Base-by-base conservation (phyloP, 2,113 vertebrate genomes). In the Haliaeetus leucogaster region DNA sequence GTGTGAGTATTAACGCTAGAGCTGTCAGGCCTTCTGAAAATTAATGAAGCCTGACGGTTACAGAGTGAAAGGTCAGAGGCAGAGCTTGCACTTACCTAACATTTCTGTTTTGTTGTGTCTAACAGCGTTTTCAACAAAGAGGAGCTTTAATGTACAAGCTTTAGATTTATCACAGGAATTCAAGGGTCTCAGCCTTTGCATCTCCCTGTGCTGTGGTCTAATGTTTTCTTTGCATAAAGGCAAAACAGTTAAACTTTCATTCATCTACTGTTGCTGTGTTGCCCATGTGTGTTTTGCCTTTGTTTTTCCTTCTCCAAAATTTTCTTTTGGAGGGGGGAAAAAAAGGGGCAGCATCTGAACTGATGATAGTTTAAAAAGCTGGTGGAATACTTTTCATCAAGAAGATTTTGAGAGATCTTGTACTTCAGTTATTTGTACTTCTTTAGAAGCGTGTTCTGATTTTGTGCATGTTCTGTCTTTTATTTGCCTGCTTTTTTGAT, bases 1-100 rank as follows among this genome's bases (percentile, higher is more conserved):
- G 98, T 97, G 98, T 98, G 98, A 98, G 98, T 98, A 98, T 98
- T 98, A 97, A 98, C 87, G 78, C 96, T 98, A 86, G 98, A 98
- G 98, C 97, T 97, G 98, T 97, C 98, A 98, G 98, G 98, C 94
- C 97, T 95, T 98, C 97, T 98, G 98, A 94, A 97, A 98, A 97
- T 98, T 98, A 98, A 98, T 98, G 98, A 97, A 98, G 98, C 98
- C 98, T 98, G 98, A 98, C 96, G 94, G 97, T 95, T 96, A 97
- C 97, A 97, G 98, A 98, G 97, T 94, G 98, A 96, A 97, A 98
- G 98, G 98, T 98, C 98, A 98, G 96, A 98, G 95, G 96, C 90
- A 89, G 97, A 97, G 97, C 96, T 98, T 97, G 97, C 95, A 97
- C 97, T 95, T 94, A 96, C 89, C 96, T 97, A 98, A 96, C 91